Conservation (phyloP, 2,888 invertebrate genomes). For the Cheiracanthium punctorium region DNA sequence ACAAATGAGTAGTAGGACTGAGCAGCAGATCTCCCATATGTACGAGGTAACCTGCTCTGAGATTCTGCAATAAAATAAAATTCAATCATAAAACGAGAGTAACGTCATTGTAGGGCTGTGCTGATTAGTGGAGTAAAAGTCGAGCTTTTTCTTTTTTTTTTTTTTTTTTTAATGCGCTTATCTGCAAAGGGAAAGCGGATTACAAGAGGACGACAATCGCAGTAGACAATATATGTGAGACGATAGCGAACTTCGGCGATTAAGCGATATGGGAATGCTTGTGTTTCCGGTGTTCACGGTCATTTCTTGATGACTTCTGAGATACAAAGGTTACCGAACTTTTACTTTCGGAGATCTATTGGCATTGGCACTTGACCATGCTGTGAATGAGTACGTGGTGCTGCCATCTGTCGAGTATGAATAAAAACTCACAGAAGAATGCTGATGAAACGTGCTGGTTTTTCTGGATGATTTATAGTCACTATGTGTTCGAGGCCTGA, state of each 20-base stretch:
- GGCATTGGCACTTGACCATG: constrained; percentile 6
- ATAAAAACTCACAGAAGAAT: background rate
- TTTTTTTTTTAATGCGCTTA: constrained; percentile 37
- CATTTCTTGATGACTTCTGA: constrained; percentile 32
- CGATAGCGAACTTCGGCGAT: constrained; percentile 50
- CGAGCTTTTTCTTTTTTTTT: too few species aligned
- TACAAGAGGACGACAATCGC: constrained; percentile 24
- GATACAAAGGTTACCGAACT: constrained; percentile 54
- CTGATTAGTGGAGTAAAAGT: background rate
- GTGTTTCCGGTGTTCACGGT: constrained; percentile 55
- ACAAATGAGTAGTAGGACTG: background rate
- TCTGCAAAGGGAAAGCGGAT: constrained; percentile 16
- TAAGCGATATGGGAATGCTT: constrained; percentile 37
- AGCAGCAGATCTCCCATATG: too few species aligned
- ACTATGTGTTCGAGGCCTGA: too few species aligned
- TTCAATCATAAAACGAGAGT: background rate
- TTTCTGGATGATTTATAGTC: too few species aligned
- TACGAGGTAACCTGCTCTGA: too few species aligned
- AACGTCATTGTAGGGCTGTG: background rate
- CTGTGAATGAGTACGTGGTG: background rate
- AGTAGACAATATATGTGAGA: constrained; percentile 58
- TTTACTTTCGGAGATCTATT: constrained; percentile 46
- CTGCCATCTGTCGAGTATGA: background rate
- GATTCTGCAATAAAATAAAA: background rate
- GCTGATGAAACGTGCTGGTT: background rate